Evolutionary conservation across 2,113 vertebrate species (phyloP), one percentile per base, ranked within the genome.

Genomic region (Mormoops blainvillei): DNA sequence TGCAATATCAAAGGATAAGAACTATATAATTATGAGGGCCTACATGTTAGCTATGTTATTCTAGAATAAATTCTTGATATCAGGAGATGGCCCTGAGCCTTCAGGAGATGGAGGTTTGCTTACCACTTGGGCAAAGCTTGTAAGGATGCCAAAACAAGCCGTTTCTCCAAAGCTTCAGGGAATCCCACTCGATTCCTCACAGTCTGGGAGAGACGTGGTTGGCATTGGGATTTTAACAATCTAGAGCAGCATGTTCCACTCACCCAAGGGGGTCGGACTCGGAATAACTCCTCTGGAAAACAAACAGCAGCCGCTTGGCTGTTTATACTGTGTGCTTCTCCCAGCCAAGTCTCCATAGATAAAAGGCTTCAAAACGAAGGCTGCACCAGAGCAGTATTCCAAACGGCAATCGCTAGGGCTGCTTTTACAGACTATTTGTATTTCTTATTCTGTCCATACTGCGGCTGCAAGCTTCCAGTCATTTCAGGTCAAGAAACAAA

Each of bases 221-320:
- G 88, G 83, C 95, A 33, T 67, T 76, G 95, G 92, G 83, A 58
- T 48, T 26, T 93, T 36, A 83, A 52, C 70, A 68, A 65, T 68
- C 91, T 93, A 4, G 92, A 96, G 84, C 92, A 96, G 91, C 95
- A 87, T 19, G 96, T 92, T 95, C 96, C 97, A 67, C 97, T 98
- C 92, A 98, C 94, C 99, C 99, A 99, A 0, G 98, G 97, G 48
- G 97, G 98, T 74, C 98, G 98, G 93, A 38, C 97, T 94, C 97
- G 98, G 94, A 99, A 38, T 36, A 98, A 95, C 7, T 95, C 71
- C 74, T 97, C 99, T 99, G 98, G 83, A 98, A 98, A 96, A 94
- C 61, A 95, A 87, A 83, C 8, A 74, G 50, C 63, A 61, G 78
- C 22, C 19, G 28, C 41, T 41, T 0, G 1, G 36, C 71, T 41